Evolutionary conservation across 2,113 vertebrate species (phyloP).

Genomic region (Coregonus clupeaformis): DNA sequence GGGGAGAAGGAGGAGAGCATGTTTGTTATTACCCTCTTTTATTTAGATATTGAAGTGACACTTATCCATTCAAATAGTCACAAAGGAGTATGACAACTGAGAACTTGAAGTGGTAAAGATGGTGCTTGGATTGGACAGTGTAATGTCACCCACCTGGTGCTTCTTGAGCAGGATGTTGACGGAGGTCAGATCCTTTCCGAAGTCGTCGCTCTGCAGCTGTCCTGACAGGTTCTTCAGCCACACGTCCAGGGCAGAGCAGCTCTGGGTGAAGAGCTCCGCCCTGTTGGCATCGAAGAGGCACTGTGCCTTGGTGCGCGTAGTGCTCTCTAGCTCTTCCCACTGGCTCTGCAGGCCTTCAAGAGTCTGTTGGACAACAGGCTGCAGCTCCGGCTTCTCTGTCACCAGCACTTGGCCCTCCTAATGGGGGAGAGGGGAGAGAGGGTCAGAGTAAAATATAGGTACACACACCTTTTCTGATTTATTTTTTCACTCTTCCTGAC

Average conservation of each 20-base stretch:
- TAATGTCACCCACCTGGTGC: conserved; percentile 79
- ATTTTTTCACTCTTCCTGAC: not conserved
- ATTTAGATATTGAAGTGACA: not conserved
- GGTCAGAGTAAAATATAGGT: not conserved
- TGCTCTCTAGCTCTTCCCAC: conserved; percentile 87
- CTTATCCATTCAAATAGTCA: not conserved
- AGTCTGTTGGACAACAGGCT: conserved; percentile 82
- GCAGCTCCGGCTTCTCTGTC: conserved; percentile 84
- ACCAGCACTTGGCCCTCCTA: conserved; percentile 87
- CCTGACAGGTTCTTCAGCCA: conserved; percentile 85
- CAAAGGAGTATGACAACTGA: not conserved
- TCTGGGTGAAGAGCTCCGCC: conserved; percentile 89
- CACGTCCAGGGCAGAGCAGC: conserved; percentile 84
- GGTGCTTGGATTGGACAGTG: not conserved
- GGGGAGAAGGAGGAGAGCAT: conserved; percentile 69
- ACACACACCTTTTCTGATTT: not conserved
- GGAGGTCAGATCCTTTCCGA: conserved; percentile 90
- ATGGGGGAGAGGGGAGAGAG: not conserved
- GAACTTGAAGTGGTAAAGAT: not conserved
- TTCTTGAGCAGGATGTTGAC: conserved; percentile 93
- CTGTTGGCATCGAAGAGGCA: conserved; percentile 93
- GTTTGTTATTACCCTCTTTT: not conserved
- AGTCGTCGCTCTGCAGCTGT: conserved; percentile 87
- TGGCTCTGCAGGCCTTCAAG: conserved; percentile 77
- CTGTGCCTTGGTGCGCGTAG: conserved; percentile 86